Conservation (phyloP, 2,888 invertebrate genomes). For the Odontothrips loti region DNA sequence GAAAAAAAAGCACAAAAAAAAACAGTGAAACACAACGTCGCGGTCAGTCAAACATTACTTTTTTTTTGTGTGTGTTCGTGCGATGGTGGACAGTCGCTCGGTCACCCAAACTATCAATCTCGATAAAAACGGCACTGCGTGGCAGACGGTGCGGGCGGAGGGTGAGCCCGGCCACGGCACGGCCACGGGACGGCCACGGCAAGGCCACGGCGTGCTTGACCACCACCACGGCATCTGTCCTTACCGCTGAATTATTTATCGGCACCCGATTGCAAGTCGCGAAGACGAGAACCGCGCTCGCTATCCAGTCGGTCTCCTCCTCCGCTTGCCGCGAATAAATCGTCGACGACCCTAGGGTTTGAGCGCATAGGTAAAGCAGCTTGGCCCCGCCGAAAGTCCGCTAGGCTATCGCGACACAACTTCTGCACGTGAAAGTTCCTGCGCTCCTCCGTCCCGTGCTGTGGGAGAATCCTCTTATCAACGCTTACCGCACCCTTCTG, state of each 20-base stretch:
- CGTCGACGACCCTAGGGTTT: too few relatives aligned
- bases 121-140: neutral
- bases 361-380: too few relatives aligned
- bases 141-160: neutral
- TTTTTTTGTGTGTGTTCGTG: neutral
- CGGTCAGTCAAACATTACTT: conserved; percentile 14
- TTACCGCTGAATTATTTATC: neutral
- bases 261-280: neutral
- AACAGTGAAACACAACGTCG: neutral
- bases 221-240: neutral
- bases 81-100: conserved; percentile 16
- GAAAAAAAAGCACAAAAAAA: neutral
- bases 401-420: too few relatives aligned
- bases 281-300: neutral
- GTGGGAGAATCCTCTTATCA: too few relatives aligned
- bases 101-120: conserved; percentile 11
- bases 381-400: too few relatives aligned
- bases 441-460: too few relatives aligned
- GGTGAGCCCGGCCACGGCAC: neutral
- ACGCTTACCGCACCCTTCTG: too few relatives aligned
- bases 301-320: too few relatives aligned
- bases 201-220: too few relatives aligned
- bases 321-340: too few relatives aligned
- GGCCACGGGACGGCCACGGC: too few relatives aligned
- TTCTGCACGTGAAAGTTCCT: too few relatives aligned